Evolutionary conservation across 2,888 invertebrate species (phyloP), one percentile per base, ranked within the genome.

Genomic region (Nesidiocoris tenuis): DNA sequence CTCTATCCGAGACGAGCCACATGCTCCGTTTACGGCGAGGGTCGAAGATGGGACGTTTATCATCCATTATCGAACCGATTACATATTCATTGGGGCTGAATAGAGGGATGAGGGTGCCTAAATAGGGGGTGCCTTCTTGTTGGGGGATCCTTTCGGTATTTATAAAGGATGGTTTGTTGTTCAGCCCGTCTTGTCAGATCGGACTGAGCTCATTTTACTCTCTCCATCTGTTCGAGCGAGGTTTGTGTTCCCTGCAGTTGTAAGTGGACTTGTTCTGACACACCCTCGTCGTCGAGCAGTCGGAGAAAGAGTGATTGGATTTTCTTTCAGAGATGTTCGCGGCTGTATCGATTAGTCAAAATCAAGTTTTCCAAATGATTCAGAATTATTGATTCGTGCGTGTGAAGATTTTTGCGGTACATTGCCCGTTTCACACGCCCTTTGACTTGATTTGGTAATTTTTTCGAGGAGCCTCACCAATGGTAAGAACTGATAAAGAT

Each of bases 31-130:
- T 56, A 39, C 39, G 71, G 19, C 21, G 23, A 59, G 61, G 16
- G 21, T 39, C 61, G 39, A 39, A 61, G 61, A 63, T n/a, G 21
- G 63, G 21, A 17, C 72, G 72, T 72, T 72, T 72, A 72, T 72
- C 72, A 72, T 72, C 61, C 72, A 72, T 72, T 72, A 72, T 72
- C 72, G 61, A 63, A n/a, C 72, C 72, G 72, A 72, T 72, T 72
- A 72, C 72, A 72, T 72, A 72, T 72, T 72, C 72, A 72, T 72
- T 39, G 72, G 72, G 72, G 72, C 61, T 16, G 22, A 59, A 59
- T 19, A 16, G 59, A 18, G 17, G 16, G 24, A 56, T 56, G 39
- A 39, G 39, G 39, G 39, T 12, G 39, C 39, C 39, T 39, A 39
- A 39, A 39, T 39, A 39, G 39, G 39, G 39, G 39, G 39, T 39